Evolutionary conservation across 2,797 vertebrate species (phyloP).

Genomic region (Esox masquinongy): DNA sequence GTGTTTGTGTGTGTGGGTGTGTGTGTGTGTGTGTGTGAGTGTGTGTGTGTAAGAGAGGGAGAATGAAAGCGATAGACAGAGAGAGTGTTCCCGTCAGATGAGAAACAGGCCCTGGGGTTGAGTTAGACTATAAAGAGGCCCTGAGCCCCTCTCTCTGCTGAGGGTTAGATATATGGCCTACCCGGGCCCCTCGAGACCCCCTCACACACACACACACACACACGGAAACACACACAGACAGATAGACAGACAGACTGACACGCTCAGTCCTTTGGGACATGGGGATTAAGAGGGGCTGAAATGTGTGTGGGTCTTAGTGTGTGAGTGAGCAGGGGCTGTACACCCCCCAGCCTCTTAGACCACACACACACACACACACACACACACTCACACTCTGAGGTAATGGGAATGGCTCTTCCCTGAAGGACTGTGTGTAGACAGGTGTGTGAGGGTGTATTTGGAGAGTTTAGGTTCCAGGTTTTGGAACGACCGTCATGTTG

Average conservation of each 20-base stretch:
- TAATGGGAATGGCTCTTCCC: neutral
- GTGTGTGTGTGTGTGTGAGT: too few species aligned
- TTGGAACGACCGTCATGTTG: too few species aligned
- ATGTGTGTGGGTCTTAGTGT: neutral
- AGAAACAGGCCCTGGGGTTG: constrained; percentile 39
- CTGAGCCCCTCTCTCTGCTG: constrained; percentile 24
- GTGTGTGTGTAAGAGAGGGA: too few species aligned
- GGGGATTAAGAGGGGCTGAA: neutral
- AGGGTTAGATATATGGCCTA: constrained; percentile 33
- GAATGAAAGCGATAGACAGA: too few species aligned
- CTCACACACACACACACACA: neutral
- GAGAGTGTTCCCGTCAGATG: constrained; percentile 39
- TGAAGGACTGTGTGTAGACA: constrained; percentile 1
- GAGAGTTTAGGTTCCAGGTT: too few species aligned
- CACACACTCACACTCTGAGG: neutral
- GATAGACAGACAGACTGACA: too few species aligned
- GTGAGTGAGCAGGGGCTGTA: neutral
- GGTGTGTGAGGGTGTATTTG: neutral
- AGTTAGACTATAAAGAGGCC: constrained; percentile 44
- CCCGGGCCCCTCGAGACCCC: constrained; percentile 12
- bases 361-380: neutral
- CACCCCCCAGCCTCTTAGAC: neutral
- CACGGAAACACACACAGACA: neutral
- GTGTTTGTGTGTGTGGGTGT: too few species aligned
- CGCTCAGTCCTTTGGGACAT: neutral